Percentiles rank a stretch among this genome's conserved stretches.
Conservation (phyloP, 1,140 invertebrate species). For the Drosophila carrolli region DNA sequence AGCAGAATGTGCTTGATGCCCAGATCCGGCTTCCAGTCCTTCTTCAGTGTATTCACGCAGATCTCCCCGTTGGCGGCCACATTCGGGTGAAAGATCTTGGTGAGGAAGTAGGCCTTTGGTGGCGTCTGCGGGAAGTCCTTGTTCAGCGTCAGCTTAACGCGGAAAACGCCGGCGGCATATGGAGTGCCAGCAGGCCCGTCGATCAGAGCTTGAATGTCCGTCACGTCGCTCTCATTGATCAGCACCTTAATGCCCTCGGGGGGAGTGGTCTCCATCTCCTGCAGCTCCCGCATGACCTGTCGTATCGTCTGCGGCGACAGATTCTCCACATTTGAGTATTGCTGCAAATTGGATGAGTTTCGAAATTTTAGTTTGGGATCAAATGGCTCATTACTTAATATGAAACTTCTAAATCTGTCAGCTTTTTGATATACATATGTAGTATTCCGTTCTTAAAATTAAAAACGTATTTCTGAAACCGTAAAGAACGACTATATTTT, state of each 20-base stretch:
- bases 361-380: slow-evolving; percentile 1
- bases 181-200: slow-evolving; percentile 95
- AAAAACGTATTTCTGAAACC: no score
- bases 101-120: slow-evolving; percentile 97
- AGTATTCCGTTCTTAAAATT: no score
- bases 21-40: slow-evolving; percentile 98
- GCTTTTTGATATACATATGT: no score
- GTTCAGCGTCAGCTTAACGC: slow-evolving; percentile 94
- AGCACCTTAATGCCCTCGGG: slow-evolving; percentile 95
- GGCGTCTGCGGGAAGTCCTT: slow-evolving; percentile 97
- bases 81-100: slow-evolving; percentile 99
- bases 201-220: slow-evolving; percentile 96
- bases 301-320: slow-evolving; percentile 96
- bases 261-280: slow-evolving; percentile 90
- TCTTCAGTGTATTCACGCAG: slow-evolving; percentile 98
- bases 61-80: slow-evolving; percentile 97
- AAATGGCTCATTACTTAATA: background rate
- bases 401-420: no score
- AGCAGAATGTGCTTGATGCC: slow-evolving; percentile 98
- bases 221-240: slow-evolving; percentile 95
- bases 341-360: slow-evolving; percentile 30
- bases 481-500: no score
- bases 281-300: slow-evolving; percentile 93
- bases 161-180: slow-evolving; percentile 93
- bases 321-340: slow-evolving; percentile 96